A percentile compares a stretch with the other conserved stretches of the same genome.
These are phyloP conservation scores for Heliconius sara DNA, from an alignment of 2,888 invertebrate species.

Conservation along the genomic window DNA sequence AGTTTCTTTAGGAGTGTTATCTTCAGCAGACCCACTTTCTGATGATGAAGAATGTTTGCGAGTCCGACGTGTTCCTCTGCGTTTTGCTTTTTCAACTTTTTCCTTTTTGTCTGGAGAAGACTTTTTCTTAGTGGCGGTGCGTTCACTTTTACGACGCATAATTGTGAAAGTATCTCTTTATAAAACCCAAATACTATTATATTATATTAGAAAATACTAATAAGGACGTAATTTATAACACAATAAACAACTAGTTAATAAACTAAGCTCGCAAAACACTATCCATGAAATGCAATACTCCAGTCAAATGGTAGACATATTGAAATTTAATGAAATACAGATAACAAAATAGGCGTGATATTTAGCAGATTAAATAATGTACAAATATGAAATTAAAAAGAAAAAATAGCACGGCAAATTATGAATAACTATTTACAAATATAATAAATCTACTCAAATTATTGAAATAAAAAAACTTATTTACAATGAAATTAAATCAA, in stretches of 20 bases:
- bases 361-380: conserved; percentile 1
- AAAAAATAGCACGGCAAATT: not conserved
- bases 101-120: conserved; percentile 86
- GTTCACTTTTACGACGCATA: conserved; percentile 92
- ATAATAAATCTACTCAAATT: not conserved
- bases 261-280: not conserved
- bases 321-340: conserved; percentile 28
- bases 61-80: conserved; percentile 81
- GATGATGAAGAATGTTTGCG: conserved; percentile 81
- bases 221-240: not conserved
- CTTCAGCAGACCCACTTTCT: conserved; percentile 79
- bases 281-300: conserved; percentile 41
- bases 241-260: conserved; percentile 3
- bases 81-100: conserved; percentile 82
- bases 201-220: not conserved
- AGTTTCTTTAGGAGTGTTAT: conserved; percentile 61
- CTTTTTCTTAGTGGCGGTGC: conserved; percentile 86
- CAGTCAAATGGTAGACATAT: conserved; percentile 41
- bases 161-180: conserved; percentile 35
- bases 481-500: too few relatives aligned
- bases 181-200: not conserved
- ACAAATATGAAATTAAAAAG: not conserved
- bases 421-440: not conserved
- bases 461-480: not conserved
- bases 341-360: not conserved